phyloP scores from a whole-genome alignment of 2,113 vertebrate genomes.

The Orientallactaga bullata region DNA sequence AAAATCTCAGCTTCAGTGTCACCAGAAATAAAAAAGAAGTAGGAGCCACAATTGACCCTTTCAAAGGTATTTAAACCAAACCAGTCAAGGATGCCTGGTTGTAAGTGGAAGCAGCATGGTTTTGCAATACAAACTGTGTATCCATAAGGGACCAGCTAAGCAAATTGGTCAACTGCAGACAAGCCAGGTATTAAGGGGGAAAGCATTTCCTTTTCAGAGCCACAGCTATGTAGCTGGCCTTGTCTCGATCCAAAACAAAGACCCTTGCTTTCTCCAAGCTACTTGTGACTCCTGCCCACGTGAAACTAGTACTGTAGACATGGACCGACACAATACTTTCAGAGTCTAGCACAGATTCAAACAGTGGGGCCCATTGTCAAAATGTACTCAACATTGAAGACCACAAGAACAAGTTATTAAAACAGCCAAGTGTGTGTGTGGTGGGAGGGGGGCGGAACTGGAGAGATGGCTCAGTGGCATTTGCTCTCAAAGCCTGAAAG shows the following conservation, averaged over 20 bases:
- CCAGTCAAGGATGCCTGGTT: background rate
- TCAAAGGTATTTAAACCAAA: conserved; percentile 39
- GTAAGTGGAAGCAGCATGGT: background rate
- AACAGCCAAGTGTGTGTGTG: too few species aligned
- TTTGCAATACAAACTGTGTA: background rate
- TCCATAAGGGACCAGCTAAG: background rate
- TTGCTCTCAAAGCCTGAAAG: too few species aligned
- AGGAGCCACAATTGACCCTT: background rate
- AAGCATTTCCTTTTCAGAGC: background rate
- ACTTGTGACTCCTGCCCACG: too few species aligned
- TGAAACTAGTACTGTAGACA: background rate
- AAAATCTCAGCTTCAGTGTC: background rate
- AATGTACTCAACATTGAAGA: background rate
- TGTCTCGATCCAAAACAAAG: background rate
- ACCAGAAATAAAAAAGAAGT: conserved; percentile 49
- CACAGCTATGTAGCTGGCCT: background rate
- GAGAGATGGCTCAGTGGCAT: too few species aligned
- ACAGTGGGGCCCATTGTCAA: background rate
- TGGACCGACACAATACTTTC: background rate
- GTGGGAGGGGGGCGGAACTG: too few species aligned
- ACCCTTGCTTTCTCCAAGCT: background rate
- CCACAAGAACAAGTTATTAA: background rate
- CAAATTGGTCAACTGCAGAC: background rate
- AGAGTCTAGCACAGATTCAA: background rate
- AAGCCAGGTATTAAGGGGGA: background rate